Base-by-base conservation (phyloP, 2,888 invertebrate species). In the Dynastes maya region DNA sequence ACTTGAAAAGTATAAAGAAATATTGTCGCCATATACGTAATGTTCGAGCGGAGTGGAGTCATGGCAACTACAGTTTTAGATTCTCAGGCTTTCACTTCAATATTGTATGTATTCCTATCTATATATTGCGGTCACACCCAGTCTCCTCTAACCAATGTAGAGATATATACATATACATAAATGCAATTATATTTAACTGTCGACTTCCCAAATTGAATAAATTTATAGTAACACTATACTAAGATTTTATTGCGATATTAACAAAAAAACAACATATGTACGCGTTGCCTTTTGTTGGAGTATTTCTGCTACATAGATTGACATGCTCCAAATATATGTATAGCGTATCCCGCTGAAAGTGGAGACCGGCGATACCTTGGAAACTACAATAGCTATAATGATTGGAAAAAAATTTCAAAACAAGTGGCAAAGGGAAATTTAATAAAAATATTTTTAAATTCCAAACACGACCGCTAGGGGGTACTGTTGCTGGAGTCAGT, bases 101-200 rank as follows among this genome's bases (percentile, higher is more conserved):
- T 16, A 55, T 32, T 32, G 32, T 45, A 9, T 45, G 45, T 9
- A 45, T 45, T 45, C 1, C 4, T 45, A 13, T 9, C 8, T 45
- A 4, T 63, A 63, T 65, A 65, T 65, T 40, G 37, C 65, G 65
- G 65, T 65, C 65, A 65, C 65, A 45, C 65, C 65, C 65, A 65
- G 65, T 45, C 45, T 65, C 65, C 40, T 65, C 40, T n/a, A 65
- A 37, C 45, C n/a, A 5, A 75, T 40, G 64, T 53, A 13, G 61
- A 75, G 40, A 49, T 76, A 49, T 22, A 63, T 63, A 16, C 11
- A 16, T 55, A 11, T 16, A 45, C 4, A 45, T 16, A 16, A 8
- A 55, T 63, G 76, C 76, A 76, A 76, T 61, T 77, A 55, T 77
- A 45, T 49, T 77, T 45, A 45, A 77, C 70, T 77, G 77, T 51